These are phyloP conservation scores for Ommatoiulus sabulosus DNA, from an alignment of 2,888 invertebrate species.

Conservation along the genomic window DNA sequence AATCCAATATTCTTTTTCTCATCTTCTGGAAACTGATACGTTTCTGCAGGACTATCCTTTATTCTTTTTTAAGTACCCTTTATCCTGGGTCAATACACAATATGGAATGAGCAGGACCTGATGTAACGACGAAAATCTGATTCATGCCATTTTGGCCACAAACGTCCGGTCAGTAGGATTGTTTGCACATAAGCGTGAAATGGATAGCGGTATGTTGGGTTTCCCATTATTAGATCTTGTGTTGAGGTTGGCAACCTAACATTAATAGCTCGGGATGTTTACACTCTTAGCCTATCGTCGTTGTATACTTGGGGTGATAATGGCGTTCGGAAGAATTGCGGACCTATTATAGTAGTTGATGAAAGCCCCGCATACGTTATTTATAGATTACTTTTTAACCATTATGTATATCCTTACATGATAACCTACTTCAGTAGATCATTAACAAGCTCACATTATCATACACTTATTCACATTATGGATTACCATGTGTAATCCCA, in stretches of 20 bases:
- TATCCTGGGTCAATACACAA: no score
- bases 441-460: conserved; percentile 30
- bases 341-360: neutral
- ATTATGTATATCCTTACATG: conserved; percentile 43
- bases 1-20: no score
- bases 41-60: no score
- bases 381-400: neutral
- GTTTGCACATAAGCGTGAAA: neutral
- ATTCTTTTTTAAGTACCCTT: no score
- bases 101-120: no score
- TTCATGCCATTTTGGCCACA: neutral
- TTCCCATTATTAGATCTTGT: neutral
- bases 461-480: conserved; percentile 35
- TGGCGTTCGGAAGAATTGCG: neutral
- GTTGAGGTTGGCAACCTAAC: neutral
- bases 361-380: neutral
- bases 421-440: conserved; percentile 36
- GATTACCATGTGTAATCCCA: conserved; percentile 36
- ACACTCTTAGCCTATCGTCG: neutral
- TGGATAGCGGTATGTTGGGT: neutral
- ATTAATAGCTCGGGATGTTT: conserved; percentile 6
- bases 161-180: neutral
- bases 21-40: no score
- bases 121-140: no score
- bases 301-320: neutral